Evolutionary conservation across 2,888 invertebrate genomes (phyloP), one percentile per base, ranked within the genome.

Genomic region (Rhingia rostrata): DNA sequence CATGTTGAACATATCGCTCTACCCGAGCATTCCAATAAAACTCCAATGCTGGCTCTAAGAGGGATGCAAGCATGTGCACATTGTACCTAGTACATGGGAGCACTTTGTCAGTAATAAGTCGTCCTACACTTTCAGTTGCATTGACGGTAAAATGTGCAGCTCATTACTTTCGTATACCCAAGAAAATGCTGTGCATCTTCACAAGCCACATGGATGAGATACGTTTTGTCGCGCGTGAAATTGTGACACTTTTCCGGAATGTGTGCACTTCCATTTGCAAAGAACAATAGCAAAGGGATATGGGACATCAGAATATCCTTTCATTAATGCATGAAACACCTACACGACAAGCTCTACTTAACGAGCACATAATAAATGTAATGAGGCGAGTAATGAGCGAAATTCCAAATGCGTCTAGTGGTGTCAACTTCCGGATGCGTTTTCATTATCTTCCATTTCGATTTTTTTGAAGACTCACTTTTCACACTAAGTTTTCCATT

Each of bases 341-440:
- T 37, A 6, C n/a, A 6, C 12, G 6, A 6, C 43, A 9, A 14
- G 22, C 35, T 37, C 37, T 39, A 33, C 12, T 30, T 30, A 66
- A 47, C n/a, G 77, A 67, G 66, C 43, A 72, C 56, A 78, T 78
- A 73, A 73, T 78, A 73, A 78, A 73, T 49, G 79, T 69, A 83
- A 83, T 83, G 73, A 74, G 69, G 78, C 78, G 69, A 83, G 79
- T 78, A 83, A 83, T 83, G 78, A 74, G 78, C 58, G 58, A 73
- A 49, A 78, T 61, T 63, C 61, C 61, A 22, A 22, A 37, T 63
- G 35, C 53, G 51, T 70, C 63, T 58, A 66, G 72, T 63, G 33
- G 22, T 22, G 22, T 22, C 22, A 22, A 22, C 22, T 22, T 22
- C 22, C 22, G 22, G 2, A 22, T 22, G 22, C 22, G 22, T 22